These are phyloP conservation scores for Bacillus rossius DNA, from an alignment of 1,140 invertebrate genomes.

Conservation along the genomic window DNA sequence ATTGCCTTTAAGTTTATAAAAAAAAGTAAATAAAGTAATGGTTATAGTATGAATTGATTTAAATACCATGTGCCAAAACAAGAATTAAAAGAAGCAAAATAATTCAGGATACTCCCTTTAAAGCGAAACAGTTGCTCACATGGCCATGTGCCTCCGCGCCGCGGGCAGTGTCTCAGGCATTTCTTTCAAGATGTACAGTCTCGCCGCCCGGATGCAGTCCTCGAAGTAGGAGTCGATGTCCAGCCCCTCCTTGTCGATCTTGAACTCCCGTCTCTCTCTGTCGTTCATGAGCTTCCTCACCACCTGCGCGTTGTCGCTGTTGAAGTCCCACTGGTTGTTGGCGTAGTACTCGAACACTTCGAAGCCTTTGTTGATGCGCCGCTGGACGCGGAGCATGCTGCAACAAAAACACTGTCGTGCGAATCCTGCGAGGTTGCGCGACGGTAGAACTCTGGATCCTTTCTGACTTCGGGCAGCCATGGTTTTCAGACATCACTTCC, in stretches of 20 bases:
- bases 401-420: conserved; percentile 22
- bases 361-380: conserved; percentile 71
- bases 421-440: background rate
- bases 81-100: too few species aligned
- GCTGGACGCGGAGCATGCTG: conserved; percentile 67
- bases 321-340: conserved; percentile 80
- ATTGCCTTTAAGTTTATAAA: too few species aligned
- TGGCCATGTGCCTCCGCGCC: conserved; percentile 67
- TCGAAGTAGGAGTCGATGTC: conserved; percentile 68
- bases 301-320: conserved; percentile 52
- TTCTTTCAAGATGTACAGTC: conserved; percentile 76
- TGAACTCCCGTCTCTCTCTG: conserved; percentile 54
- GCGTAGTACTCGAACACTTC: conserved; percentile 83
- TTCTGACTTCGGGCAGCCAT: too few species aligned
- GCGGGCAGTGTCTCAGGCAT: conserved; percentile 75
- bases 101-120: too few species aligned
- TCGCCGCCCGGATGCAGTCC: conserved; percentile 61
- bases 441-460: background rate
- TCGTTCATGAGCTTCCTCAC: conserved; percentile 53
- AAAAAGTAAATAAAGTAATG: too few species aligned
- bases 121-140: too few species aligned
- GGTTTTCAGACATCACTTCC: too few species aligned
- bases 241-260: conserved; percentile 62
- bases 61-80: too few species aligned
- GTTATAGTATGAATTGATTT: too few species aligned